phyloP scores from a whole-genome alignment of 2,888 invertebrate genomes.

The Portevinia maculata region DNA sequence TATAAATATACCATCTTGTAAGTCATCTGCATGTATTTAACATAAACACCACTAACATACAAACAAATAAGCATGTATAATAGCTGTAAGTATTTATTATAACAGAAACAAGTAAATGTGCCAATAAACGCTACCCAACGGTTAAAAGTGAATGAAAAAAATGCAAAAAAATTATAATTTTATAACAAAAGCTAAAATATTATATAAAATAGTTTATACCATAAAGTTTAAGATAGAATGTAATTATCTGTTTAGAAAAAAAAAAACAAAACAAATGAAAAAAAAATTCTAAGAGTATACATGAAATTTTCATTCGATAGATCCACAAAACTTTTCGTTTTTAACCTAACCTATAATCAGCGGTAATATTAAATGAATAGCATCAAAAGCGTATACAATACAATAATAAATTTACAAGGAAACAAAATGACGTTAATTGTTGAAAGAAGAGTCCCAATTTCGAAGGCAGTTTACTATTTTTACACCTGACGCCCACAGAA shows the following conservation, averaged over 20 bases:
- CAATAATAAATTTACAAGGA: constrained; percentile 69
- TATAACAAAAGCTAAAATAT: constrained; percentile 54
- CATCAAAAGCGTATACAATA: constrained; percentile 77
- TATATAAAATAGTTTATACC: constrained; percentile 55
- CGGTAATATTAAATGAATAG: constrained; percentile 44
- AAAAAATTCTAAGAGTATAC: constrained; percentile 17
- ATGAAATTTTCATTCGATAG: constrained; percentile 24
- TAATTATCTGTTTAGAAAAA: constrained; percentile 47
- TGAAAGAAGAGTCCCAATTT: constrained; percentile 70
- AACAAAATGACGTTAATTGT: constrained; percentile 75
- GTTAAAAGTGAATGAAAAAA: constrained; percentile 64
- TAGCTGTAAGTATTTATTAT: constrained; percentile 45
- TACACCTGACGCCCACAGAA: constrained; percentile 75
- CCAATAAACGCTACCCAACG: constrained; percentile 78
- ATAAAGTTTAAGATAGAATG: constrained; percentile 58
- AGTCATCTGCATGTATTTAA: constrained; percentile 67
- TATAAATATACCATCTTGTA: constrained; percentile 52
- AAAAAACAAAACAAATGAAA: constrained; percentile 13
- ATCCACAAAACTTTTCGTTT: constrained; percentile 22
- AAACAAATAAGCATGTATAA: constrained; percentile 39
- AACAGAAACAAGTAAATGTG: constrained; percentile 77
- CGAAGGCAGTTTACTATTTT: constrained; percentile 75
- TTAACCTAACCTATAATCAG: constrained; percentile 37
- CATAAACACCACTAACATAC: constrained; percentile 39
- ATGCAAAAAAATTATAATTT: constrained; percentile 57